Conservation (phyloP, 2,797 vertebrate species). For the Triplophysa yarkandensis region DNA sequence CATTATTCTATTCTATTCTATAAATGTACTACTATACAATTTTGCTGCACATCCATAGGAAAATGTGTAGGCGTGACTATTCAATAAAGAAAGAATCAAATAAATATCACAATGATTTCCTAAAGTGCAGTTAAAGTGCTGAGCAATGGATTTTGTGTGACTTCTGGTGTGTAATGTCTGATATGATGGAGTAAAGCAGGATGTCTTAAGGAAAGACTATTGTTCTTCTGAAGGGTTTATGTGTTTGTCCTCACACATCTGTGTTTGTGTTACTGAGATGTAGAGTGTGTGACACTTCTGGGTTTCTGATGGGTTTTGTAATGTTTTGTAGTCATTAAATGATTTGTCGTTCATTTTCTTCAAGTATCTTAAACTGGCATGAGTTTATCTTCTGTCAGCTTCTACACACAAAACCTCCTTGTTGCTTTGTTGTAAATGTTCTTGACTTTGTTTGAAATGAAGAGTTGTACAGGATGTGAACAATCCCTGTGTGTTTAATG, state of each 20-base stretch:
- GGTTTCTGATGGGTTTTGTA: no score
- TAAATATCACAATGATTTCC: not conserved
- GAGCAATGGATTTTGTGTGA: constrained; percentile 1
- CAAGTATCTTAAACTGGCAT: not conserved
- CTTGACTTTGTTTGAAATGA: not conserved
- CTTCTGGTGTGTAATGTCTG: not conserved
- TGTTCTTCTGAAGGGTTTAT: constrained; percentile 47
- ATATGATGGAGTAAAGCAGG: constrained; percentile 44
- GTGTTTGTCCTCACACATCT: constrained; percentile 9
- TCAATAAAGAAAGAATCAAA: not conserved
- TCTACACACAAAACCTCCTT: not conserved
- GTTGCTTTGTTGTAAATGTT: not conserved
- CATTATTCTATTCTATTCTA: no score
- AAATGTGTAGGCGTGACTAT: no score
- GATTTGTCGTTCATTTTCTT: no score
- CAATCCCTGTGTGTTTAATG: constrained; percentile 52
- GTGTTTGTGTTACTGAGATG: not conserved
- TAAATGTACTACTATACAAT: no score
- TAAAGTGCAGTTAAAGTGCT: constrained; percentile 11
- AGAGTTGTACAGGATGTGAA: constrained; percentile 17
- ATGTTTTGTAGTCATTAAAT: no score
- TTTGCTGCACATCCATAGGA: no score
- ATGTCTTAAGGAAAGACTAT: constrained; percentile 47
- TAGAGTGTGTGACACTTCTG: not conserved
- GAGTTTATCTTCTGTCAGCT: not conserved